Evolutionary conservation across 2,888 invertebrate species (phyloP), one percentile per base, ranked within the genome.

Genomic region (Pilophorus perplexus): DNA sequence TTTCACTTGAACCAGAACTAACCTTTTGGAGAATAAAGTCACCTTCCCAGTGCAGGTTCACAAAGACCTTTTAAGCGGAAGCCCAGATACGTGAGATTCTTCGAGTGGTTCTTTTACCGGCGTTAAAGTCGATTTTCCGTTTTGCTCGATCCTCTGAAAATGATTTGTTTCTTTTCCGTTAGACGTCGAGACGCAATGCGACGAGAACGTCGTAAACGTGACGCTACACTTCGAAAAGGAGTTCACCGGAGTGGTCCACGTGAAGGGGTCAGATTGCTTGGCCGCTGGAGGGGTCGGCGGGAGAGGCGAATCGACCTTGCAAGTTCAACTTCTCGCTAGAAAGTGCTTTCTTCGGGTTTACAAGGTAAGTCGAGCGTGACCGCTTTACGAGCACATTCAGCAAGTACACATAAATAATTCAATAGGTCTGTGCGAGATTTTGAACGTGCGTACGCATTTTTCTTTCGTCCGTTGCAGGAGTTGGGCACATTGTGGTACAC

Each of bases 261-360:
- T 88, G 69, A 87, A 85, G 77, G 88, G 88, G 72, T 89, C 88
- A 76, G 87, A 87, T 74, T 89, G 89, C 73, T 80, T 59, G 10
- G 48, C 64, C n/a, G 62, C 60, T 10, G n/a, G n/a, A n/a, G n/a
- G n/a, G n/a, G 55, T 20, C 14, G 46, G 67, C 6, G 55, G 60
- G 5, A 44, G 37, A 10, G 60, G 69, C n/a, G 23, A 44, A 14
- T 38, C 57, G 4, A 16, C 23, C 2, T 23, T 69, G 14, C 23
- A 48, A 16, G 23, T 69, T 4, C 48, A 67, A 6, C 20, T 69
- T 2, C 40, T 44, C 16, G 57, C 67, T 18, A 66, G 42, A 27
- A 48, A 42, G n/a, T 68, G 67, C 62, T 57, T 62, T 4, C 46
- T 70, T 8, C 52, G 67, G 14, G 66, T 70, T n/a, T 66, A 60